Percentiles rank a stretch among this genome's conserved stretches.
These are phyloP conservation scores for Iselma pallidipennis DNA, from an alignment of 2,888 invertebrate species.

Conservation along the genomic window DNA sequence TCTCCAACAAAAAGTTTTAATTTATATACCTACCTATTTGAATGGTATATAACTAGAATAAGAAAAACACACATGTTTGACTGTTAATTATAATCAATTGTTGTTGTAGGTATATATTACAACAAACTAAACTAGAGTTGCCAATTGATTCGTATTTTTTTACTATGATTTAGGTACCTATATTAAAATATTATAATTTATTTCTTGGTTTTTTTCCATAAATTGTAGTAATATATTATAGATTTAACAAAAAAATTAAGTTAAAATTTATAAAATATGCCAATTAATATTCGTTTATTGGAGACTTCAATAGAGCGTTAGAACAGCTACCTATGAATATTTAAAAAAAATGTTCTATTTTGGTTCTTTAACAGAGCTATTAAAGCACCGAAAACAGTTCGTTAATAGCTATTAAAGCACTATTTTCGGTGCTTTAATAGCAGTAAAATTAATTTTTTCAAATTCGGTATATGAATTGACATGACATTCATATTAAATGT, in stretches of 20 bases:
- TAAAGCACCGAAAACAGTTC: too few species aligned
- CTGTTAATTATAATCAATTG: background rate
- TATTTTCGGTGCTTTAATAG: too few species aligned
- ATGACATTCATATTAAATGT: too few species aligned
- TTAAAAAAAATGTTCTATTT: too few species aligned
- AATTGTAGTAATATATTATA: slow-evolving; percentile 2
- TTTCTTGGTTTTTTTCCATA: background rate
- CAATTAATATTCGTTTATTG: too few species aligned
- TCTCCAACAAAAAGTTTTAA: background rate
- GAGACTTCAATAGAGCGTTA: background rate
- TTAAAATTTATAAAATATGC: too few species aligned
- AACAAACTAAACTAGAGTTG: background rate
- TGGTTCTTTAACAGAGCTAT: too few species aligned
- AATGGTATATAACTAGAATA: background rate
- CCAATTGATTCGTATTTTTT: slow-evolving; percentile 22
- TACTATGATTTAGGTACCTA: background rate
- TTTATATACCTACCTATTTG: background rate
- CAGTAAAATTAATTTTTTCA: too few species aligned
- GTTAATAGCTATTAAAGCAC: too few species aligned
- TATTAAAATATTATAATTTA: background rate
- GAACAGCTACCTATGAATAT: background rate
- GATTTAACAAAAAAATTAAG: background rate
- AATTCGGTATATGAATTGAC: too few species aligned
- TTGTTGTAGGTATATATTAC: slow-evolving; percentile 16
- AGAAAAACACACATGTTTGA: background rate